These are phyloP conservation scores for Cremastinae sp. DNA, from an alignment of 2,888 invertebrate species.

Conservation along the genomic window DNA sequence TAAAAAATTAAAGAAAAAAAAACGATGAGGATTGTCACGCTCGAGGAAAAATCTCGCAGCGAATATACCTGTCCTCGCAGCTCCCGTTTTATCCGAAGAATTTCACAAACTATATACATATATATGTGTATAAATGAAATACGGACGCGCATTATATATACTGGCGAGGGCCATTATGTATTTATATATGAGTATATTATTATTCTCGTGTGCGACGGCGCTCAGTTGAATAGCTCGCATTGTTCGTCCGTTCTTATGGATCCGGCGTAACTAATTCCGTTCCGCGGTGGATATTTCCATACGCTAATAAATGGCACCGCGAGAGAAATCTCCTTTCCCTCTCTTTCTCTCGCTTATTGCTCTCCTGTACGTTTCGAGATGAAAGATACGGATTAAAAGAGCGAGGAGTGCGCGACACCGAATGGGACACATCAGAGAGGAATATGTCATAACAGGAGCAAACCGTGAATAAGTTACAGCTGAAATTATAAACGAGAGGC, in stretches of 20 bases:
- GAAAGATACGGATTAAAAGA: no score
- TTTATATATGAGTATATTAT: background rate
- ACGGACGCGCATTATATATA: background rate
- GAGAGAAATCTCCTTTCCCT: no score
- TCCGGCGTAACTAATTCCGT: slow-evolving; percentile 47
- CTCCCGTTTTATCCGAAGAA: no score
- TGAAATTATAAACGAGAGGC: background rate
- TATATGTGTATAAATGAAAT: no score
- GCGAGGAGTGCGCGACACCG: background rate
- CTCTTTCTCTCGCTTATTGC: slow-evolving; percentile 8
- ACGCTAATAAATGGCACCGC: slow-evolving; percentile 40
- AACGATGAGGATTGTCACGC: no score
- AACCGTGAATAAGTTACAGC: no score
- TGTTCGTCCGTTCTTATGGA: slow-evolving; percentile 22
- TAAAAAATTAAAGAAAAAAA: no score
- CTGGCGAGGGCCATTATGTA: background rate
- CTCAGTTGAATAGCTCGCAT: slow-evolving; percentile 18
- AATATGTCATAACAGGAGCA: slow-evolving; percentile 13
- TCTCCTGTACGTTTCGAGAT: slow-evolving; percentile 1
- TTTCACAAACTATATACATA: no score
- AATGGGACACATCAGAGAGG: background rate
- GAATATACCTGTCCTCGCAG: no score
- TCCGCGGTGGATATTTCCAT: slow-evolving; percentile 45
- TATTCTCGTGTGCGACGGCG: background rate
- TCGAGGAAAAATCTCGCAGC: no score